phyloP scores from a whole-genome alignment of 1,140 invertebrate genomes.

The Protaetia brevitarsis region DNA sequence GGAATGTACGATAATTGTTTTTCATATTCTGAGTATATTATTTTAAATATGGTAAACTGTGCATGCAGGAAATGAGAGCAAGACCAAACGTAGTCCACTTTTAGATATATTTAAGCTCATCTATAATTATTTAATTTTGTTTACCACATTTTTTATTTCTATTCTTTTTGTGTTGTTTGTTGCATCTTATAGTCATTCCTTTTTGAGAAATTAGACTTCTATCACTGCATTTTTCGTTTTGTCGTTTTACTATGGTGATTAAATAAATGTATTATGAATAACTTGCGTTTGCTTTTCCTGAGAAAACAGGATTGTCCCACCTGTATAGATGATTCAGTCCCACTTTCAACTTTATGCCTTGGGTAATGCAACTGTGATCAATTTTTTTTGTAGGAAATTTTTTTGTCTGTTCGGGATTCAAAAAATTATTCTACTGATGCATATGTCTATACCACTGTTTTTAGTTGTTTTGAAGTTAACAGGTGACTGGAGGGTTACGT shows the following conservation, averaged over 20 bases:
- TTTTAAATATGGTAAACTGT: slow-evolving; percentile 10
- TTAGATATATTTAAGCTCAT: slow-evolving; percentile 2
- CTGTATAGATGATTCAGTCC: too few species aligned
- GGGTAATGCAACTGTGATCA: too few species aligned
- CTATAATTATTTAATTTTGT: not conserved
- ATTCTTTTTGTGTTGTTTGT: not conserved
- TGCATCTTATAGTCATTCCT: not conserved
- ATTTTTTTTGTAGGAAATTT: too few species aligned
- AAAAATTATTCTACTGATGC: too few species aligned
- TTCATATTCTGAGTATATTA: not conserved
- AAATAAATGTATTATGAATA: slow-evolving; percentile 1
- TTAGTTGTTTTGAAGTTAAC: too few species aligned
- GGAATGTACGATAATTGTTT: not conserved
- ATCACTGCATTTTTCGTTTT: not conserved
- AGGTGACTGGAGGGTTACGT: too few species aligned
- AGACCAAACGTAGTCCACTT: slow-evolving; percentile 13
- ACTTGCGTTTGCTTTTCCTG: too few species aligned
- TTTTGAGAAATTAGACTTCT: not conserved
- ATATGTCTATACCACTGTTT: too few species aligned
- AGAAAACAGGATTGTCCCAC: too few species aligned
- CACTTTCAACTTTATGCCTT: too few species aligned
- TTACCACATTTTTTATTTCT: not conserved
- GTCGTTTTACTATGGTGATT: not conserved
- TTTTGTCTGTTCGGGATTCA: too few species aligned
- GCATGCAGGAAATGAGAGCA: slow-evolving; percentile 2